Base-by-base conservation (phyloP, 1,140 invertebrate genomes). In the Hyles euphorbiae region DNA sequence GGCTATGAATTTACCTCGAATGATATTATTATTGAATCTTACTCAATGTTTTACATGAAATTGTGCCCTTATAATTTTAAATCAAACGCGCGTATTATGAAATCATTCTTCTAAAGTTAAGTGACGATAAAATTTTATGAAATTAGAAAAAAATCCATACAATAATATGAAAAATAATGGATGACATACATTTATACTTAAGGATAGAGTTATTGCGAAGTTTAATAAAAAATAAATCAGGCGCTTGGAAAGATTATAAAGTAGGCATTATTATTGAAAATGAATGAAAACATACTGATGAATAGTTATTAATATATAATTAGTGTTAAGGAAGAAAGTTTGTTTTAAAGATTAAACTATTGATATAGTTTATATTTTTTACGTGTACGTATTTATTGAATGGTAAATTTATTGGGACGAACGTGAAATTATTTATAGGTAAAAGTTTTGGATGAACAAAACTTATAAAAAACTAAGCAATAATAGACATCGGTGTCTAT, bases 361-460 rank as follows among this genome's bases (percentile, higher is more conserved):
- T 85, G 78, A 88, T 85, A 88, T 88, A 88, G 86, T 88, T 88
- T 88, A 88, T 88, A 88, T 88, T 88, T 88, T 88, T 88, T 88
- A 88, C 86, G 82, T 88, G 81, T 88, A 87, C 81, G 83, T 87
- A 88, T 88, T 88, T 88, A 88, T 88, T 88, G 83, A 87, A 88
- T 81, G 83, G 83, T 88, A 88, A 88, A 86, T 86, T 88, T 88
- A 88, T 88, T 82, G 83, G 83, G 82, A 82, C 81, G 81, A 78
- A 81, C 80, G 78, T 86, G 83, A 88, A 73, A 87, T 87, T 87
- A 87, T 86, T 87, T 88, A 88, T 88, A 88, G 74, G 86, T 86
- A 70, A 74, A 87, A 88, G 86, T 88, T 88, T 88, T 88, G 65
- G 80, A 68, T 32, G 56, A 76, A 67, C 81, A 83, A 86, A 87